Percentiles rank a stretch among this genome's conserved stretches.
Evolutionary conservation across 2,113 vertebrate species (phyloP).

Genomic region (Actenoides lindsayi): DNA sequence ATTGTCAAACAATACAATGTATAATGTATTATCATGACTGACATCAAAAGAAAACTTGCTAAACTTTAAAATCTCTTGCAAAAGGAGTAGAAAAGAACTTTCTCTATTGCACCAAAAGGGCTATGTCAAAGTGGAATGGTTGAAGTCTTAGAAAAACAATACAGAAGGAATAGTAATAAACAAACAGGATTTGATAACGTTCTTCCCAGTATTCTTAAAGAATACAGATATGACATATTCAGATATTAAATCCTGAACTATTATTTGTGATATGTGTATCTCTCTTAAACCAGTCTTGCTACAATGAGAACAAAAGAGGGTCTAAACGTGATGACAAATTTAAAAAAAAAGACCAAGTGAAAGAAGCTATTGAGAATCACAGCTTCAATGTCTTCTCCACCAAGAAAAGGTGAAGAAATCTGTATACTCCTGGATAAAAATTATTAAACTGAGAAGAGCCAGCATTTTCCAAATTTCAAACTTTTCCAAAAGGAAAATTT

Average conservation of each 20-base stretch:
- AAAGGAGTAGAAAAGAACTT: neutral
- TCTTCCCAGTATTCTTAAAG: neutral
- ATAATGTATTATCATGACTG: neutral
- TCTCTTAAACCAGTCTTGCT: neutral
- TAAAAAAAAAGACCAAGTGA: neutral
- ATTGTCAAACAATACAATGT: neutral
- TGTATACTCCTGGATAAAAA: neutral
- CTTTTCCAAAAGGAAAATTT: neutral
- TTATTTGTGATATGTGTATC: neutral
- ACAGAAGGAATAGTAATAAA: neutral
- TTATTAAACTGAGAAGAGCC: neutral
- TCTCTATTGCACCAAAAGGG: neutral
- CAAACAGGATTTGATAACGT: neutral
- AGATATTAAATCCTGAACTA: neutral
- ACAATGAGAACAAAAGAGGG: neutral
- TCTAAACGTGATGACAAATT: neutral
- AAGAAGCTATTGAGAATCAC: neutral
- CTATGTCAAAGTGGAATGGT: neutral
- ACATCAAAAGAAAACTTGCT: neutral
- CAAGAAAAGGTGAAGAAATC: neutral
- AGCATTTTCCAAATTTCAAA: neutral
- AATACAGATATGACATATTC: neutral
- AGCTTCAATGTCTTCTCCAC: neutral
- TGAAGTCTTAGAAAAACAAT: neutral
- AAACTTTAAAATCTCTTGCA: neutral